phyloP scores from a whole-genome alignment of 2,888 invertebrate species.

The Agrotis puta region DNA sequence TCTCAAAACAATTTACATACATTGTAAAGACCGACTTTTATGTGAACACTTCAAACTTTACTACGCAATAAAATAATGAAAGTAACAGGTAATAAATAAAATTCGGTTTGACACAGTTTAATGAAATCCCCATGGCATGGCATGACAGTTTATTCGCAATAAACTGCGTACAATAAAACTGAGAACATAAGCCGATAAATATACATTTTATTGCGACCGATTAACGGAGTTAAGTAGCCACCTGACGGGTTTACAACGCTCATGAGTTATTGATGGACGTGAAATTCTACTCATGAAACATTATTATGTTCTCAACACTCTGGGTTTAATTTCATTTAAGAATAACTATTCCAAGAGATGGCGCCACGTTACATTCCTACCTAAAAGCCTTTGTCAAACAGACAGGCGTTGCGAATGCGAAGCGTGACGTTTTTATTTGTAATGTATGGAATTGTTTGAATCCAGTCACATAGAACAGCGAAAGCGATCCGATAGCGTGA shows the following conservation, averaged over 20 bases:
- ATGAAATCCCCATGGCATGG: constrained; percentile 27
- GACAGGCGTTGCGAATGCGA: too few relatives aligned
- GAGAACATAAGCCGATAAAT: constrained; percentile 50
- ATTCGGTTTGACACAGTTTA: constrained; percentile 29
- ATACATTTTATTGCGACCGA: constrained; percentile 44
- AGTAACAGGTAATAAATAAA: constrained; percentile 32
- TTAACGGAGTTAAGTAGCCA: constrained; percentile 45
- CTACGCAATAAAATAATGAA: constrained; percentile 21
- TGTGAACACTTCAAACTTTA: not conserved
- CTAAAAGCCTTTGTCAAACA: too few relatives aligned
- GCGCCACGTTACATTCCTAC: too few relatives aligned
- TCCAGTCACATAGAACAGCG: too few relatives aligned
- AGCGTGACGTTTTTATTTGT: too few relatives aligned
- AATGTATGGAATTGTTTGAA: too few relatives aligned
- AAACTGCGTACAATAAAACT: constrained; percentile 37
- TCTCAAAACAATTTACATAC: not conserved
- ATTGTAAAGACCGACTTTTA: not conserved
- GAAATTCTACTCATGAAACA: constrained; percentile 12
- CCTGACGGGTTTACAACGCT: constrained; percentile 38
- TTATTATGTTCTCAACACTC: constrained; percentile 13
- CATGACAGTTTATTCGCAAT: constrained; percentile 15
- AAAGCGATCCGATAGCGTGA: too few relatives aligned
- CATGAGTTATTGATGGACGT: constrained; percentile 31
- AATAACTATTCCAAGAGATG: too few relatives aligned
- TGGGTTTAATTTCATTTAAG: constrained; percentile 1